Base-by-base conservation (phyloP, 2,113 vertebrate genomes). In the Zapornia atra region DNA sequence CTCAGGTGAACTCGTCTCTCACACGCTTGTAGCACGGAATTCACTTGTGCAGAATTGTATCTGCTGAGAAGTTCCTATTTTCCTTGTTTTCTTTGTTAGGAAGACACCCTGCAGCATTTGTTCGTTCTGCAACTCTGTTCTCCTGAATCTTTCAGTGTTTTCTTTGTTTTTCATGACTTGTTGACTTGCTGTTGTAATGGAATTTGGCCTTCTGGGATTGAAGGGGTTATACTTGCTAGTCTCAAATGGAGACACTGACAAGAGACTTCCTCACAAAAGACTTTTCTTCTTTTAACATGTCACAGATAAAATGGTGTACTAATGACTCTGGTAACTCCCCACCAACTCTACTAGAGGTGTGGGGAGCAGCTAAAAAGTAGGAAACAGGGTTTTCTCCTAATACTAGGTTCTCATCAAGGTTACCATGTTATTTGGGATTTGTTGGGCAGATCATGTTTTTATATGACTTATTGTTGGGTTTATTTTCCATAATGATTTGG, bases 401-500 rank as follows among this genome's bases (percentile, higher is more conserved):
- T 16, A 6, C 0, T 4, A 42, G 24, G 2, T 44, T 59, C 38
- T 89, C 70, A 31, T 42, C 29, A 28, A 28, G 8, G 40, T 86
- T 40, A 28, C 61, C 4, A 1, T 72, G 50, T 78, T 21, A 5
- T 64, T 64, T 75, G 90, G 78, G 73, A 54, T 82, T 86, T 84
- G 53, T 54, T 78, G 65, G 88, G 82, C 72, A 87, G 68, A 76
- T 94, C 12, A 1, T 88, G 15, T 53, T 94, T 94, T 79, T 15
- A 5, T 68, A n/a, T 44, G 60, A 12, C 19, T 81, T 86, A 7
- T 2, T 73, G 8, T 70, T 77, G 42, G 48, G 40, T 79, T 93
- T 75, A 63, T 83, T 91, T 90, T 93, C 64, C 60, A 28, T 83
- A 68, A 81, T 19, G 24, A 60, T 63, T 81, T 88, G 53, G 53